Percentiles rank a stretch among this genome's conserved stretches.
phyloP scores from a whole-genome alignment of 2,113 vertebrate genomes.

The Gymnorhina tibicen region DNA sequence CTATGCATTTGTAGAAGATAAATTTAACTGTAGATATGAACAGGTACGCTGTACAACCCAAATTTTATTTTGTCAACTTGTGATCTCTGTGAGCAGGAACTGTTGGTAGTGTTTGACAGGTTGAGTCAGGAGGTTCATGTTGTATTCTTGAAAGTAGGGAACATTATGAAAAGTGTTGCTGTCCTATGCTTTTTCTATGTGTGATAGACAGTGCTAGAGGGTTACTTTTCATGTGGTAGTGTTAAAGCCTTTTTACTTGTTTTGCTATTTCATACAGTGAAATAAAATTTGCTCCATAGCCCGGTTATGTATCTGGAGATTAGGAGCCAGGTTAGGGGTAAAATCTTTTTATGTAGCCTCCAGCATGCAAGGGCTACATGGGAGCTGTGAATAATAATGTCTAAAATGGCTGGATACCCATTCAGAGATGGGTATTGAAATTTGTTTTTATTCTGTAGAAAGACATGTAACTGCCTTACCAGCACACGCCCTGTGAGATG shows the following conservation, averaged over 20 bases:
- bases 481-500: not conserved
- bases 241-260: not conserved
- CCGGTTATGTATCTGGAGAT: not conserved
- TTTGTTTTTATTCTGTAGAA: not conserved
- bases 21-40: not conserved
- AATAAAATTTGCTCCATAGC: not conserved
- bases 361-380: not conserved
- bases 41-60: not conserved
- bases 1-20: not conserved
- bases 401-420: not conserved
- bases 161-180: not conserved
- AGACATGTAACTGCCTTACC: not conserved
- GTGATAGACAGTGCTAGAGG: not conserved
- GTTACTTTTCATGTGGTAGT: not conserved
- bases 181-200: not conserved
- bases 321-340: not conserved
- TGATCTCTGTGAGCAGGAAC: not conserved
- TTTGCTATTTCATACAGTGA: not conserved
- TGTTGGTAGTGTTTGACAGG: not conserved
- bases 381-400: not conserved
- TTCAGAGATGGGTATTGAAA: not conserved
- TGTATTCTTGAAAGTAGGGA: not conserved
- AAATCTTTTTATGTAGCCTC: not conserved
- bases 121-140: not conserved
- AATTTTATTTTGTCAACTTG: not conserved